These are phyloP conservation scores for Sialis lutaria DNA, from an alignment of 2,888 invertebrate species.

Conservation along the genomic window DNA sequence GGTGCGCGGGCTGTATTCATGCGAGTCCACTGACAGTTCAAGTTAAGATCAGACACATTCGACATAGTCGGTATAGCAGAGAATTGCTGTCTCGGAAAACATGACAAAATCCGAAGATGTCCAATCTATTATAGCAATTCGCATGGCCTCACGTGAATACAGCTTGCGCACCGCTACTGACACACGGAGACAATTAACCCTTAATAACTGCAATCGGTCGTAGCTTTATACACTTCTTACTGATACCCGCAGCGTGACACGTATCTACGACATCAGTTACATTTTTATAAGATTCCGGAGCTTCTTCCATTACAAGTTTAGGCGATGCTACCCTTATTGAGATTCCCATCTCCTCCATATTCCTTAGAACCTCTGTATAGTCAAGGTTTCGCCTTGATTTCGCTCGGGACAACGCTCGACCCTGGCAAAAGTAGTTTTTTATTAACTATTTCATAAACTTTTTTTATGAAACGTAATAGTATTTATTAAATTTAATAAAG, in stretches of 20 bases:
- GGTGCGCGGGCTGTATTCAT: too few relatives aligned
- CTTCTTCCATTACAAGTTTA: constrained; percentile 99
- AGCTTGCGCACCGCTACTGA: too few relatives aligned
- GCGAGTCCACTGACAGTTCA: too few relatives aligned
- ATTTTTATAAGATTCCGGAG: constrained; percentile 98
- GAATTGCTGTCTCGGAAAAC: too few relatives aligned
- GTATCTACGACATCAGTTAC: constrained; percentile 99
- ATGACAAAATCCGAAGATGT: too few relatives aligned
- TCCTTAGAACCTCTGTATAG: constrained; percentile 75
- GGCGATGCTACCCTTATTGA: constrained; percentile 96
- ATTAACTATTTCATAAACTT: background rate
- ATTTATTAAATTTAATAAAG: too few relatives aligned
- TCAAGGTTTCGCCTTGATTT: constrained; percentile 93
- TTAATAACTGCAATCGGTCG: constrained; percentile 98
- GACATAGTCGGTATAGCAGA: too few relatives aligned
- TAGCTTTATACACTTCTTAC: constrained; percentile 90
- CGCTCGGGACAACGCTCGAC: constrained; percentile 89
- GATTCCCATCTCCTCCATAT: constrained; percentile 71
- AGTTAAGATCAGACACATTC: too few relatives aligned
- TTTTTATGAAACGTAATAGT: background rate
- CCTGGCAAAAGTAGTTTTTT: constrained; percentile 38
- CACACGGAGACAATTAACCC: constrained; percentile 65
- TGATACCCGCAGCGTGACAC: constrained; percentile 93
- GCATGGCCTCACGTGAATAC: too few relatives aligned
- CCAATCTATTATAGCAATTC: too few relatives aligned